Base-by-base conservation (phyloP, 2,888 invertebrate genomes). In the Drosophila siamana region DNA sequence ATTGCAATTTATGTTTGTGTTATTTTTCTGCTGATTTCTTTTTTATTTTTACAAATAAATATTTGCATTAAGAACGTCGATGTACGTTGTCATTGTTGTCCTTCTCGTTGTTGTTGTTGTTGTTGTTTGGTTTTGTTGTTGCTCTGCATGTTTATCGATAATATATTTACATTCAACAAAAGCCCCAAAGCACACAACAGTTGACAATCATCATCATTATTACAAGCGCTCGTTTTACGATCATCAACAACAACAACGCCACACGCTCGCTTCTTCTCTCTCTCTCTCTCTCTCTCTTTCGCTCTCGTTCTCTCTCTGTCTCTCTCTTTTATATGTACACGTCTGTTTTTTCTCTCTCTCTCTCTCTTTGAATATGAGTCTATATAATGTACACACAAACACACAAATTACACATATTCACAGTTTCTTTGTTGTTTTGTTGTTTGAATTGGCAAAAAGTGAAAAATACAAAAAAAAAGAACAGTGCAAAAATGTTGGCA, bases 391-490 rank as follows among this genome's bases (percentile, higher is more conserved):
- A 52, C 15, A 68, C 33, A 66, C 36, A 65, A 38, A 69, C 44
- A 68, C 38, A 66, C 28, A 62, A 62, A 48, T 51, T 33, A 43
- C 15, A 59, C n/a, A 60, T 43, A 63, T 47, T 57, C 52, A 71
- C 61, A 72, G 67, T 67, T 76, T 74, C 77, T 79, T 86, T 86
- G 84, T 84, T 87, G 79, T 81, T 87, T 86, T 86, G 75, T 81
- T 86, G 74, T 78, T 65, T 67, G 55, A 82, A 86, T 86, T 85
- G 85, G 82, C 78, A 54, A 60, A 60, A 77, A 78, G 71, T 50
- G 66, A 75, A 75, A 61, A 16, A 40, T n/a, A 63, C n/a, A 43
- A 40, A 51, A 62, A 51, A 62, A 69, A 73, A 71, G 47, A 62
- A 66, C 71, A 71, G 61, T 44, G 50, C 44, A 60, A 63, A 74